Percentiles rank a stretch among this genome's conserved stretches.
Evolutionary conservation across 2,113 vertebrate genomes (phyloP).

Genomic region (Enhydra lutris): DNA sequence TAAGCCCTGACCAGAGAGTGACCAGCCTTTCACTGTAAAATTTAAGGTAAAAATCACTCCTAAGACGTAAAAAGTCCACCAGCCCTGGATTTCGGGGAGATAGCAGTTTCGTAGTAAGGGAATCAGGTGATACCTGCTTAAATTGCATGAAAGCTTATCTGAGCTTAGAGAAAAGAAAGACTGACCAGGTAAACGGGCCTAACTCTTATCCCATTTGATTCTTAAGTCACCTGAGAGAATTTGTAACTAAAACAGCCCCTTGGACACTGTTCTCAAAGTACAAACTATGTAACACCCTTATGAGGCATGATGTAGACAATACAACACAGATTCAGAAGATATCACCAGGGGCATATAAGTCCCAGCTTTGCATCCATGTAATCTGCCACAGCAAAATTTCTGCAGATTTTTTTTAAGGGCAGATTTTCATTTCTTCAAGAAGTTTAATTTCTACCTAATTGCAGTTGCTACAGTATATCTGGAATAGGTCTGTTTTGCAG

Average conservation of each 20-base stretch:
- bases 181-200: neutral
- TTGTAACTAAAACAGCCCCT: neutral
- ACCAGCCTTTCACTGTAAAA: neutral
- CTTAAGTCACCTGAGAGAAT: neutral
- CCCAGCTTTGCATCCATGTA: neutral
- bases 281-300: neutral
- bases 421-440: conserved; percentile 6
- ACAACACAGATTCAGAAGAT: neutral
- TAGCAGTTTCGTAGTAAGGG: neutral
- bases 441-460: neutral
- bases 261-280: neutral
- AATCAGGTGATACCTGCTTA: neutral
- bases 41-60: neutral
- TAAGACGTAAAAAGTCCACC: neutral
- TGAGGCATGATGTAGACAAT: neutral
- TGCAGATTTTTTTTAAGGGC: neutral
- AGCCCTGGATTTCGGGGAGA: neutral
- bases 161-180: neutral
- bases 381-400: neutral
- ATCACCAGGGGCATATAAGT: neutral
- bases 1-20: neutral
- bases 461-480: neutral
- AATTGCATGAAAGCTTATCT: conserved; percentile 1
- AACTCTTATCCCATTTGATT: neutral
- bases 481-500: neutral